Base-by-base conservation (phyloP, 2,888 invertebrate genomes). In the Scrobipalpa costella region DNA sequence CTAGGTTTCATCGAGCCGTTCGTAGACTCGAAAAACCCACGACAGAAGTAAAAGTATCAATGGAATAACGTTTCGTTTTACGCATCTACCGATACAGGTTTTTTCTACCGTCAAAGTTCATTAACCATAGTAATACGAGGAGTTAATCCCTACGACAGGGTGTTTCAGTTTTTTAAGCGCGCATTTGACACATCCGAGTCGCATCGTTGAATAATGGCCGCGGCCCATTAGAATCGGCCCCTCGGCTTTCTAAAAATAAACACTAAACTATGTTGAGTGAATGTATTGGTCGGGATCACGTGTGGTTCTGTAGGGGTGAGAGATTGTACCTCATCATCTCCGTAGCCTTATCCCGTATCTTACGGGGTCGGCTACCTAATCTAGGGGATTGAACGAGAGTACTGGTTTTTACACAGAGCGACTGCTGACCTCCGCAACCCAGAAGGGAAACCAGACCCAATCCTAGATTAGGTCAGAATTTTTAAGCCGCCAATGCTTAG, bases 191-290 rank as follows among this genome's bases (percentile, higher is more conserved):
- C 79, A 79, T 83, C 81, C 84, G 87, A 81, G 79, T 78, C 83
- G 81, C 78, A 76, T 83, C 78, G 77, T 80, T 84, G 81, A 86
- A 83, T 85, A 86, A 87, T 86, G 83, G 78, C 73, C 73, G 70
- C 75, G 75, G 71, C 75, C 83, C 85, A 86, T 87, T 88, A 85
- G 85, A 83, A 81, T 78, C 55, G 34, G 34, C 34, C 60, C 59
- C 60, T 47, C 19, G 19, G 49, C 60, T 60, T 60, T 60, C 60
- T 60, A 60, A 60, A 60, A 60, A 60, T 60, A 60, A 49, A 49
- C 17, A 7, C 11, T 21, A 27, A 15, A 19, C 27, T 44, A 59
- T 33, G 59, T 27, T 27, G 2, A 44, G 27, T 27, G 13, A 21
- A 34, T 33, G 55, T 55, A 6, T 34, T 7, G 27, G n/a, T 8